Percentiles rank a stretch among this genome's conserved stretches.
Conservation (phyloP, 2,888 invertebrate species). For the Xestia xanthographa region DNA sequence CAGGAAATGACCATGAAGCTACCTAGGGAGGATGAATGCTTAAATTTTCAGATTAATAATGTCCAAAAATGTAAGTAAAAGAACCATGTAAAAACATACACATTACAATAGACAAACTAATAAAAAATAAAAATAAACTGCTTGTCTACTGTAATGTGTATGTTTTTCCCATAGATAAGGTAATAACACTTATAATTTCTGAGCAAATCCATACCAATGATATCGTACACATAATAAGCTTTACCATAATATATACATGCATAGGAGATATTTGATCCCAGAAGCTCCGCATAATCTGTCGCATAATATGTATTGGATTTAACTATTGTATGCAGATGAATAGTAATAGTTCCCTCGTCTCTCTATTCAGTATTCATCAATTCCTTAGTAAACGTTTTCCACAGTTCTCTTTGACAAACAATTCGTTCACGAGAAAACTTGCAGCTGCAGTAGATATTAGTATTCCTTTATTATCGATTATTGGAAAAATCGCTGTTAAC, state of each 20-base stretch:
- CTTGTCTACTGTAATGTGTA: no score
- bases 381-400: conserved; percentile 42
- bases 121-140: no score
- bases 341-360: conserved; percentile 28
- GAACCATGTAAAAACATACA: no score
- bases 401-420: conserved; percentile 35
- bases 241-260: background rate
- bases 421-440: conserved; percentile 27
- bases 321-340: conserved; percentile 45
- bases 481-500: background rate
- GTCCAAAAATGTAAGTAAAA: no score
- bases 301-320: conserved; percentile 27
- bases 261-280: conserved; percentile 24
- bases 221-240: conserved; percentile 8
- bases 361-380: conserved; percentile 41
- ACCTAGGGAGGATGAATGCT: no score
- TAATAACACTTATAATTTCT: background rate
- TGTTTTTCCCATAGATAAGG: no score
- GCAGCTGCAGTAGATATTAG: conserved; percentile 13
- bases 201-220: background rate
- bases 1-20: no score
- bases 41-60: no score
- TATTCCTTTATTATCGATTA: conserved; percentile 9
- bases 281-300: conserved; percentile 26
- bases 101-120: no score